Percentiles rank a stretch among this genome's conserved stretches.
These are phyloP conservation scores for Zaprionus gabonicus DNA, from an alignment of 1,140 invertebrate genomes.

Conservation along the genomic window DNA sequence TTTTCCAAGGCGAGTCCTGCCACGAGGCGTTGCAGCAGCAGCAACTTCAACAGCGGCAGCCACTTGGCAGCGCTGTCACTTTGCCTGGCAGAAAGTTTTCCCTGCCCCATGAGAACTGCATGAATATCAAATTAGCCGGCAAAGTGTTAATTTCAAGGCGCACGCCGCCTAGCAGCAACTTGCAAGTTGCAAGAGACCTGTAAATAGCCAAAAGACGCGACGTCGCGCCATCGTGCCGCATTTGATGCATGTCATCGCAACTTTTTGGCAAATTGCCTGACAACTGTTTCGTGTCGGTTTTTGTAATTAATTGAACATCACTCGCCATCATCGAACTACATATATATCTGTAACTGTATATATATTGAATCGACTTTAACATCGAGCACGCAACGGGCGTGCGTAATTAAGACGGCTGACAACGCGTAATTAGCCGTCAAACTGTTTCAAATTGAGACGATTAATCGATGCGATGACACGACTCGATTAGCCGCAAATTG, in stretches of 20 bases:
- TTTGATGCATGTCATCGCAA: conserved; percentile 24
- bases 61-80: conserved; percentile 52
- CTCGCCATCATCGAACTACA: conserved; percentile 21
- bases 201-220: conserved; percentile 20
- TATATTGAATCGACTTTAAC: conserved; percentile 12
- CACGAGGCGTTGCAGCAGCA: conserved; percentile 24
- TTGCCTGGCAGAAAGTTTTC: conserved; percentile 59
- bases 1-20: conserved; percentile 41
- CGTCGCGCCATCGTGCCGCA: not conserved
- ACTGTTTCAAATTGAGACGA: not conserved
- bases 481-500: not conserved
- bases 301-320: conserved; percentile 53
- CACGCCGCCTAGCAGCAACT: not conserved
- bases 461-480: not conserved
- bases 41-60: not conserved
- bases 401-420: not conserved
- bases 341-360: not conserved
- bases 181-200: conserved; percentile 2
- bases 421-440: not conserved
- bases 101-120: conserved; percentile 67
- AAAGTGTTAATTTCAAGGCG: conserved; percentile 78
- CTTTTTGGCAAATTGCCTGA: conserved; percentile 44
- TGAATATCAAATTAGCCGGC: conserved; percentile 75
- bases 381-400: not conserved
- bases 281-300: conserved; percentile 28